These are phyloP conservation scores for Syngnathus typhle DNA, from an alignment of 2,113 vertebrate genomes.

Conservation along the genomic window DNA sequence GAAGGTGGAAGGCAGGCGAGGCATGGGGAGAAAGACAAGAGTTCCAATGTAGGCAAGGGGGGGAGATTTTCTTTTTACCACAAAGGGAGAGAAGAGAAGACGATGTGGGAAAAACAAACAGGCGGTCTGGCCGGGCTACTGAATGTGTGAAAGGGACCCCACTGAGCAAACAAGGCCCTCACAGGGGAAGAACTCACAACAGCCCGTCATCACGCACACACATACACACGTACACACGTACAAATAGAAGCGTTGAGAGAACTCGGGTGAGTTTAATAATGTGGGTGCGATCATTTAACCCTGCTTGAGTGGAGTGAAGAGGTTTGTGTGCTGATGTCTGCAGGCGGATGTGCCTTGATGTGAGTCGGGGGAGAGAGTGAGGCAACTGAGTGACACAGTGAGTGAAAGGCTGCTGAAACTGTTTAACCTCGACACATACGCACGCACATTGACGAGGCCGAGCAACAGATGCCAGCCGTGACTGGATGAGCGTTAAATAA, in stretches of 20 bases:
- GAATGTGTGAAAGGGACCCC: conserved; percentile 83
- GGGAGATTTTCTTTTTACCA: conserved; percentile 74
- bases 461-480: conserved; percentile 31
- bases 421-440: conserved; percentile 56
- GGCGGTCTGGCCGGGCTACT: conserved; percentile 74
- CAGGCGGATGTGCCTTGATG: conserved; percentile 38
- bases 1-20: conserved; percentile 37
- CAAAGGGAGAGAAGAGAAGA: conserved; percentile 81
- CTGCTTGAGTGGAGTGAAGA: conserved; percentile 65
- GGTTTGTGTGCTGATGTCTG: conserved; percentile 55
- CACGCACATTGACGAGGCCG: conserved; percentile 20
- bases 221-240: conserved; percentile 35
- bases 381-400: conserved; percentile 58
- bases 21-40: conserved; percentile 32
- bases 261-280: conserved; percentile 67
- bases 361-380: conserved; percentile 40
- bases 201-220: conserved; percentile 57
- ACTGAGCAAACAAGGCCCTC: conserved; percentile 71
- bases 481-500: conserved; percentile 20
- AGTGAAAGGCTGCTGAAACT: conserved; percentile 57
- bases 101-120: conserved; percentile 99
- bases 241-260: conserved; percentile 42
- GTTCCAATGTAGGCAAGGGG: conserved; percentile 38
- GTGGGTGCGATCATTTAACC: conserved; percentile 70
- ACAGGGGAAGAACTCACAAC: conserved; percentile 68